Conservation (phyloP, 35 echinoderm and acorn worm species). For the Ophiothrix spiculata region DNA sequence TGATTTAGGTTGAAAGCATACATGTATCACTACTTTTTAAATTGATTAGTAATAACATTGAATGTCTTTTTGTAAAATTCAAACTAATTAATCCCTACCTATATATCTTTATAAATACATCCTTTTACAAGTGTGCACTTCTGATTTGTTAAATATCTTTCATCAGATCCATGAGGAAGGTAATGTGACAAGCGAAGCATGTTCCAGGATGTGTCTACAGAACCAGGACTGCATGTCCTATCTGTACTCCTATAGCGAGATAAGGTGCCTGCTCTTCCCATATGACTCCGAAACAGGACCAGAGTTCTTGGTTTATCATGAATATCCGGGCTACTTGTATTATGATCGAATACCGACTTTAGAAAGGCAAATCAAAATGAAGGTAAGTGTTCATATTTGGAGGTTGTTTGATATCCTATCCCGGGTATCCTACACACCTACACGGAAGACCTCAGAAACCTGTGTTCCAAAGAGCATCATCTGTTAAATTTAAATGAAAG, state of each 20-base stretch:
- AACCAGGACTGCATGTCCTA: neutral
- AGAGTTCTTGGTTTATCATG: neutral
- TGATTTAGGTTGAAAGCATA: too few relatives aligned
- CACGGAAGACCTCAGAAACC: neutral
- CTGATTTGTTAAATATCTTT: too few relatives aligned
- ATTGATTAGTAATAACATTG: too few relatives aligned
- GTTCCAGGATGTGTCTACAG: neutral
- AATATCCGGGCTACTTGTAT: neutral
- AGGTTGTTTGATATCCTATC: neutral
- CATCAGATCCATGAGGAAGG: neutral
- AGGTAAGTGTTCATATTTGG: neutral
- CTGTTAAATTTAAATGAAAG: neutral
- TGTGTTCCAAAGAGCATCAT: neutral
- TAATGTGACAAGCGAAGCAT: neutral
- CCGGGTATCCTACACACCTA: neutral
- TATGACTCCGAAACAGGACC: neutral
- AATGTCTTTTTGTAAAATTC: too few relatives aligned
- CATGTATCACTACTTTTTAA: too few relatives aligned
- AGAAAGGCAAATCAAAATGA: neutral
- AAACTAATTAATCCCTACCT: too few relatives aligned
- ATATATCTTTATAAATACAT: too few relatives aligned
- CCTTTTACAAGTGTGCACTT: too few relatives aligned
- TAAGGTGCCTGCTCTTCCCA: neutral
- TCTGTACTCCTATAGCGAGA: neutral
- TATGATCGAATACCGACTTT: neutral